Evolutionary conservation across 1,140 invertebrate species (phyloP), one percentile per base, ranked within the genome.

Genomic region (Phthorimaea operculella): DNA sequence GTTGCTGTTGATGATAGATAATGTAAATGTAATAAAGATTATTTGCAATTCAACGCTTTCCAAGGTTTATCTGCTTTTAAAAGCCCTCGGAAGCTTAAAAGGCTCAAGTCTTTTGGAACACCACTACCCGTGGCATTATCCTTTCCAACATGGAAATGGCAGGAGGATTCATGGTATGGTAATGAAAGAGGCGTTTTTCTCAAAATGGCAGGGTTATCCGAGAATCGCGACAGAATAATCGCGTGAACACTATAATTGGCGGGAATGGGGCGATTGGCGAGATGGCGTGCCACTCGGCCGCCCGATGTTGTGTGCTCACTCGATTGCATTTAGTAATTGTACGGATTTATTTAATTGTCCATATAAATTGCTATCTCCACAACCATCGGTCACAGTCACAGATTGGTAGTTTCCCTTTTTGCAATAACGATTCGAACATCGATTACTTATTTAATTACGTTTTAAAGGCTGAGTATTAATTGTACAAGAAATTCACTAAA

Each of bases 221-320:
- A 70, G 69, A 77, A 71, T 67, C 67, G 64, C 60, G 66, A 68
- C 73, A 68, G 70, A 72, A 65, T 74, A 78, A 79, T 79, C 70
- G 70, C 72, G 69, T 77, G 70, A 74, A 75, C 62, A 63, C 69
- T 63, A 66, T 76, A 78, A 79, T 76, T 78, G 76, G 72, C 64
- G 60, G 72, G 76, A 83, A 79, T 80, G 68, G 79, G 79, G 75
- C 70, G 64, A 79, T 68, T 79, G 79, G 75, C 70, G 65, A 79
- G 66, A 74, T 78, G 67, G 73, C 72, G 72, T 70, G 72, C 64
- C 54, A 54, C 49, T 44, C 52, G 52, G 68, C 34, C 17, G 48
- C 58, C 60, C 64, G 54, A 56, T 68, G 68, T 63, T 63, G 63
- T 66, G 64, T 69, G 18, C 48, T 47, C 48, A 14, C 2, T 33